phyloP scores from a whole-genome alignment of 2,797 vertebrate genomes.

The Kryptolebias ocellatus region DNA sequence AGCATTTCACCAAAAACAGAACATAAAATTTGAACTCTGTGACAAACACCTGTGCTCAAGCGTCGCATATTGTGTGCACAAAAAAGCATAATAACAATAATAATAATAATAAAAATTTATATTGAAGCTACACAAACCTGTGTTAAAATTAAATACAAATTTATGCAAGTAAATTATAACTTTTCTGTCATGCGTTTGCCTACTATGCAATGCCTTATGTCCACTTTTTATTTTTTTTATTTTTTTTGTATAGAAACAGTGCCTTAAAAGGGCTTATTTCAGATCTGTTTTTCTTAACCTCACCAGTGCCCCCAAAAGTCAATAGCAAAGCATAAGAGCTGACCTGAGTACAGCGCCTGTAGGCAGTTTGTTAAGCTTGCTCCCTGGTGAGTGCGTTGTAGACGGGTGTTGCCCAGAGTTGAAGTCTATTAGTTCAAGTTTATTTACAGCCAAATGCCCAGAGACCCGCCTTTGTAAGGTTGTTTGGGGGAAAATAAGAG shows the following conservation, averaged over 20 bases:
- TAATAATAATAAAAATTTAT: constrained; percentile 27
- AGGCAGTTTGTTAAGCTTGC: constrained; percentile 69
- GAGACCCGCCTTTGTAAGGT: constrained; percentile 77
- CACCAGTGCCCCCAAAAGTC: constrained; percentile 31
- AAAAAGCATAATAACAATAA: constrained; percentile 2
- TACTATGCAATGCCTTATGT: constrained; percentile 9
- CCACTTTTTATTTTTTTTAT: too few relatives aligned
- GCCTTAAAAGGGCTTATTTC: constrained; percentile 36
- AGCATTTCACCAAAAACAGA: constrained; percentile 27
- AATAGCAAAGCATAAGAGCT: constrained; percentile 46
- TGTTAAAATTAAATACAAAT: constrained; percentile 46
- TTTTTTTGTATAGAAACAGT: constrained; percentile 10
- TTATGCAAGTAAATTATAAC: constrained; percentile 50
- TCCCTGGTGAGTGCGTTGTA: constrained; percentile 68
- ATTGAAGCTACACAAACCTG: constrained; percentile 27
- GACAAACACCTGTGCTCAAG: constrained; percentile 39
- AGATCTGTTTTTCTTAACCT: constrained; percentile 59
- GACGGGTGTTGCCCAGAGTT: constrained; percentile 77
- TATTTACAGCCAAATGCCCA: constrained; percentile 81
- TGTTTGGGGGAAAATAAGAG: constrained; percentile 74
- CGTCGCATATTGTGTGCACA: background rate
- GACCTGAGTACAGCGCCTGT: constrained; percentile 66
- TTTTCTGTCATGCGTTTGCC: constrained; percentile 34
- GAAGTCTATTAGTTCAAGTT: constrained; percentile 80
- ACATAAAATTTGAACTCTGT: constrained; percentile 22